Conservation (phyloP, 2,113 vertebrate genomes). For the Mormyrus iriodes region DNA sequence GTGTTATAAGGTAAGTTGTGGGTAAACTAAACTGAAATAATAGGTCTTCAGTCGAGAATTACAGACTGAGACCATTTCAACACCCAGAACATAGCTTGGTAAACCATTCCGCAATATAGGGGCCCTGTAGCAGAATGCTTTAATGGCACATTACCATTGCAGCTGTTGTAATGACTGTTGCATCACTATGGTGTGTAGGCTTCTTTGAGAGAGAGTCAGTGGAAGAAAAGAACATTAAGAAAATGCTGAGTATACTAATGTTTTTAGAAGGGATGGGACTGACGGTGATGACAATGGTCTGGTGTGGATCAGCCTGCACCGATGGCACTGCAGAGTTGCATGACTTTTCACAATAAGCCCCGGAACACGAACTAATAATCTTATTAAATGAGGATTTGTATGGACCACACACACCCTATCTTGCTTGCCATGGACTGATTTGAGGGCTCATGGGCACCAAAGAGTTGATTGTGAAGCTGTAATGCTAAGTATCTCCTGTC, state of each 20-base stretch:
- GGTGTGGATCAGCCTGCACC: neutral
- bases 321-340: neutral
- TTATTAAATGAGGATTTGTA: neutral
- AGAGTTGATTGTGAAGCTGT: neutral
- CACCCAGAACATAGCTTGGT: too few species aligned
- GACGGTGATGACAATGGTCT: neutral
- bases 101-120: too few species aligned
- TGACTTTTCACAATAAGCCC: neutral
- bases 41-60: too few species aligned
- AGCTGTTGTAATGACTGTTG: neutral
- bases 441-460: neutral
- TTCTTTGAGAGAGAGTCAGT: neutral
- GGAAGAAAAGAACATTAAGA: neutral
- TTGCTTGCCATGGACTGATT: neutral
- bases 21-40: too few species aligned
- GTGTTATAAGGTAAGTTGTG: too few species aligned
- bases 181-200: neutral
- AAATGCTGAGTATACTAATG: neutral
- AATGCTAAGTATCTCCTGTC: neutral
- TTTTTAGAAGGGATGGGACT: neutral
- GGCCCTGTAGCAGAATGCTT: too few species aligned
- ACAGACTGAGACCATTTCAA: too few species aligned
- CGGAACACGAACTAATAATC: neutral
- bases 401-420: neutral
- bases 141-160: neutral